Percentiles rank a stretch among this genome's conserved stretches.
phyloP scores from a whole-genome alignment of 2,888 invertebrate species.

The Conops quadrifasciatus region DNA sequence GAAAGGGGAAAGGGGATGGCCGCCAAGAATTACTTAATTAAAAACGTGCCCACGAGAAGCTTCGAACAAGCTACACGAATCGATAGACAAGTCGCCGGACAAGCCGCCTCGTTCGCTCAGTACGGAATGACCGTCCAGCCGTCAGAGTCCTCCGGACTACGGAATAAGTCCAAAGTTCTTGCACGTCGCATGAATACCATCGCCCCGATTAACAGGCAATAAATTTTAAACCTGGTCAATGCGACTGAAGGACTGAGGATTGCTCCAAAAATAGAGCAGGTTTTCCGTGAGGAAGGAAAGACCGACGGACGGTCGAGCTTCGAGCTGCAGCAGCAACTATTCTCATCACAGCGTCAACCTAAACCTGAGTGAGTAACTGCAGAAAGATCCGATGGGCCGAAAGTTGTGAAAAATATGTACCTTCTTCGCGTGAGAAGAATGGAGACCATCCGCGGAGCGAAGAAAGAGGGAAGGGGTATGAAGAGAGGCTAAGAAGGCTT shows the following conservation, averaged over 20 bases:
- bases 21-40: constrained; percentile 63
- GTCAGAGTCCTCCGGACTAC: constrained; percentile 1
- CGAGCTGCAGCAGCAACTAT: too few species aligned
- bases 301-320: too few species aligned
- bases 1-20: constrained; percentile 44
- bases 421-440: too few species aligned
- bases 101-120: background rate
- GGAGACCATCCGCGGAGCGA: background rate
- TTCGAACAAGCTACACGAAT: background rate
- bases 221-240: constrained; percentile 51
- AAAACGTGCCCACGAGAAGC: constrained; percentile 53
- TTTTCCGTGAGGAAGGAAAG: background rate
- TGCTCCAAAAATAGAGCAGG: background rate
- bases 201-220: constrained; percentile 59
- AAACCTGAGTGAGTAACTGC: background rate
- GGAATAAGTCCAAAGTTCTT: background rate
- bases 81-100: background rate
- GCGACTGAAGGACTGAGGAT: background rate
- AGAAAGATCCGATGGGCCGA: too few species aligned
- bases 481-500: background rate
- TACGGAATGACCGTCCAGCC: background rate
- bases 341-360: too few species aligned
- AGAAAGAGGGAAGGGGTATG: background rate
- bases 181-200: constrained; percentile 50
- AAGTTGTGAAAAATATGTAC: too few species aligned